A percentile compares a stretch with the other conserved stretches of the same genome.
These are phyloP conservation scores for Aporophyla nigra DNA, from an alignment of 2,888 invertebrate genomes.

Conservation along the genomic window DNA sequence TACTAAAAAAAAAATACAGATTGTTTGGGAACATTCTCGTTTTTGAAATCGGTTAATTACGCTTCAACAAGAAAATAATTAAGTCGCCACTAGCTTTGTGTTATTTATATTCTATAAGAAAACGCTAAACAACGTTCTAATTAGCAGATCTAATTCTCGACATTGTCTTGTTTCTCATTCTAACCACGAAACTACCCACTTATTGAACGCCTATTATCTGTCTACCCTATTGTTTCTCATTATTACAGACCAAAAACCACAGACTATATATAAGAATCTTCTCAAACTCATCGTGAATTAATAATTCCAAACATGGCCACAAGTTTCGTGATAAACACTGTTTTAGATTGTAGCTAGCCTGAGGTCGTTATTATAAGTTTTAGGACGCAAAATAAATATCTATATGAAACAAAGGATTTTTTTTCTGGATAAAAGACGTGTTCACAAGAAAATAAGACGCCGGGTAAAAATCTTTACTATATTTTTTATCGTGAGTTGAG, in stretches of 20 bases:
- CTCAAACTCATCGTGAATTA: neutral
- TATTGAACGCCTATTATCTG: neutral
- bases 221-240: neutral
- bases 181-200: neutral
- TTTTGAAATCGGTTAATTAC: no score
- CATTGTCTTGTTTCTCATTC: neutral
- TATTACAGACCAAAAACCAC: neutral
- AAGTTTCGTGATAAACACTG: neutral
- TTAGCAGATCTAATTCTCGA: neutral
- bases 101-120: neutral
- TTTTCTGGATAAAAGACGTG: no score
- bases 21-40: no score
- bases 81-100: neutral
- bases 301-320: neutral
- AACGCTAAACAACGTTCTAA: neutral
- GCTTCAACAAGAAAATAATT: neutral
- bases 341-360: no score
- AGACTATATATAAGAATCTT: neutral
- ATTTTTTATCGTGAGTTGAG: no score
- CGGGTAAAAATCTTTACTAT: no score
- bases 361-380: no score
- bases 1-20: no score
- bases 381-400: no score
- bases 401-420: no score
- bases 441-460: no score